Conservation (phyloP, 2,888 invertebrate species). For the Incurvaria masculella region DNA sequence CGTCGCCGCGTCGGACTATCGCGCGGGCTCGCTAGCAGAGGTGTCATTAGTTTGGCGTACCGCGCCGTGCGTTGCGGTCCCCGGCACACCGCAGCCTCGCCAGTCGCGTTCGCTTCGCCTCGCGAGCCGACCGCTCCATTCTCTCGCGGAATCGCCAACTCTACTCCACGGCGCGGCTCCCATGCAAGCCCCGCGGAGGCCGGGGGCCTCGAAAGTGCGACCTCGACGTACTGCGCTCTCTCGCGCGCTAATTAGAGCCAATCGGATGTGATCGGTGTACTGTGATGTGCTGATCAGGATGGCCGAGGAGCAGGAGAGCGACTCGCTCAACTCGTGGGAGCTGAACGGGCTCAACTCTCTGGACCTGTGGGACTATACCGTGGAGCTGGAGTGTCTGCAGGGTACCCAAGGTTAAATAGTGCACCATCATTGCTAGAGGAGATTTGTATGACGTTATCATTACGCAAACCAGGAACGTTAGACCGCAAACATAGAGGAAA, state of each 20-base stretch:
- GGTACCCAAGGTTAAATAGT: conserved; percentile 75
- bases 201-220: neutral
- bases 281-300: conserved; percentile 23
- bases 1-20: too few relatives aligned
- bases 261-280: neutral
- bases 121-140: neutral
- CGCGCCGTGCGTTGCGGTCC: neutral
- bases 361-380: conserved; percentile 83
- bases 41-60: neutral
- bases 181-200: neutral
- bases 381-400: conserved; percentile 76
- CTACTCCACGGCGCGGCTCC: neutral
- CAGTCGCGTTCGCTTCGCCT: neutral
- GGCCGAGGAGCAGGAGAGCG: conserved; percentile 44
- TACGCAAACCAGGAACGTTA: too few relatives aligned
- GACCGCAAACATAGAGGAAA: too few relatives aligned
- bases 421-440: too few relatives aligned
- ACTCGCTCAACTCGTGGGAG: conserved; percentile 52
- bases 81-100: neutral
- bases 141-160: too few relatives aligned
- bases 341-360: conserved; percentile 63
- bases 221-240: neutral
- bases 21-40: too few relatives aligned
- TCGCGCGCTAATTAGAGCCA: neutral
- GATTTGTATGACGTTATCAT: too few relatives aligned